phyloP scores from a whole-genome alignment of 2,888 invertebrate genomes.

The Linyphia triangularis region DNA sequence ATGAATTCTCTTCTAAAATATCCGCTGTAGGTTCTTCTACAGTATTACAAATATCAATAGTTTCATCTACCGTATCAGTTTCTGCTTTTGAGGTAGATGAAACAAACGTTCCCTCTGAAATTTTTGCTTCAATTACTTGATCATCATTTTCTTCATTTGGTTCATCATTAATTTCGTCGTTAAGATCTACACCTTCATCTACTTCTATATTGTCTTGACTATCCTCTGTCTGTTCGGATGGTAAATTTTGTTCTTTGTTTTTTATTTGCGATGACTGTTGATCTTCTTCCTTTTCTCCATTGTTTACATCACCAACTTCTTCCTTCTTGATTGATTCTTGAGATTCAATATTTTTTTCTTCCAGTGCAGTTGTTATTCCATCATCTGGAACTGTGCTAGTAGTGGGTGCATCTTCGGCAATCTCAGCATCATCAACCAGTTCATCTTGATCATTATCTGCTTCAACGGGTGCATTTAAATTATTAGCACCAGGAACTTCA shows the following conservation, averaged over 20 bases:
- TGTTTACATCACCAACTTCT: neutral
- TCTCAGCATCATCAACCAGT: neutral
- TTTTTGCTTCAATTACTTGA: neutral
- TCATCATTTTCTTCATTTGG: neutral
- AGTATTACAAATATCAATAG: neutral
- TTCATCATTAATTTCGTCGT: conserved; percentile 15
- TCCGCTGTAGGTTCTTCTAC: neutral
- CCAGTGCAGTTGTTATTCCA: neutral
- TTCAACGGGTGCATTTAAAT: neutral
- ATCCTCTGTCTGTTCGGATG: neutral
- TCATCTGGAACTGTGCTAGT: neutral
- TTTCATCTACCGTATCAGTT: neutral
- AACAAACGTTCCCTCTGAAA: neutral
- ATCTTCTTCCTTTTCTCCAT: neutral
- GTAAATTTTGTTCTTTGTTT: neutral
- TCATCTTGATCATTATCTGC: neutral
- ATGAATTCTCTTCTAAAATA: no score
- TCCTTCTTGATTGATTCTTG: neutral
- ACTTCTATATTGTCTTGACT: neutral
- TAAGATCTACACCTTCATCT: conserved; percentile 43
- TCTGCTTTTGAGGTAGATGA: neutral
- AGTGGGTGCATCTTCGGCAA: neutral
- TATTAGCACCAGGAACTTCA: neutral
- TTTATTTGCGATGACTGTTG: neutral
- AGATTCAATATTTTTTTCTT: neutral